Conservation (phyloP, 2,888 invertebrate genomes). For the Ennomos fuscantarius region DNA sequence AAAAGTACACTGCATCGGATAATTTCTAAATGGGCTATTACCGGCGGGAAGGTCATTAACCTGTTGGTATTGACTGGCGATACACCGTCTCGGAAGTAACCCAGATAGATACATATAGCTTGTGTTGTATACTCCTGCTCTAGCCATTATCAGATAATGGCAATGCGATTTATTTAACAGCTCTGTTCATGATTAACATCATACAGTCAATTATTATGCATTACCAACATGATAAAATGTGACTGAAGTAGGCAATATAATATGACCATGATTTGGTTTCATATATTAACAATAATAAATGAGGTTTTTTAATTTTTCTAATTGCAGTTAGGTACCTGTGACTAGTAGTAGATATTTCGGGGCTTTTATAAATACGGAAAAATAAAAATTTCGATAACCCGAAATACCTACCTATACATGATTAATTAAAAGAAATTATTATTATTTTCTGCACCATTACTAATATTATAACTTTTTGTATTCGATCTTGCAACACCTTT, state of each 20-base stretch:
- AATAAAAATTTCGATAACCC: too few relatives aligned
- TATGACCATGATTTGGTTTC: too few relatives aligned
- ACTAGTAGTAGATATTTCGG: too few relatives aligned
- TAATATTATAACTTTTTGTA: constrained; percentile 8
- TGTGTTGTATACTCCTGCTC: constrained; percentile 2
- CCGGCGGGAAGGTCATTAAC: constrained; percentile 56
- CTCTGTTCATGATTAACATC: too few relatives aligned
- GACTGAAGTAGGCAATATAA: too few relatives aligned
- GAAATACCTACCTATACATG: too few relatives aligned
- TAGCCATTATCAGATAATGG: constrained; percentile 12
- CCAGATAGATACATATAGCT: constrained; percentile 25
- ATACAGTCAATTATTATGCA: too few relatives aligned
- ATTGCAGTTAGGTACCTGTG: too few relatives aligned
- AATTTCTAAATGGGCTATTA: constrained; percentile 68
- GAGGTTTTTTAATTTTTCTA: too few relatives aligned
- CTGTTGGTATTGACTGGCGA: constrained; percentile 44
- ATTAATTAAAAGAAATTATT: constrained; percentile 4
- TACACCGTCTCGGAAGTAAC: constrained; percentile 35
- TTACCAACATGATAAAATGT: too few relatives aligned
- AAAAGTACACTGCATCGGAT: constrained; percentile 63
- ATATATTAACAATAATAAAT: too few relatives aligned
- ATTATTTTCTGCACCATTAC: background rate
- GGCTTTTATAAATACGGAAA: too few relatives aligned
- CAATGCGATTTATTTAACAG: background rate
- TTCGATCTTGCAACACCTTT: constrained; percentile 21